Base-by-base conservation (phyloP, 1,140 invertebrate genomes). In the Rhagoletis zephyria region DNA sequence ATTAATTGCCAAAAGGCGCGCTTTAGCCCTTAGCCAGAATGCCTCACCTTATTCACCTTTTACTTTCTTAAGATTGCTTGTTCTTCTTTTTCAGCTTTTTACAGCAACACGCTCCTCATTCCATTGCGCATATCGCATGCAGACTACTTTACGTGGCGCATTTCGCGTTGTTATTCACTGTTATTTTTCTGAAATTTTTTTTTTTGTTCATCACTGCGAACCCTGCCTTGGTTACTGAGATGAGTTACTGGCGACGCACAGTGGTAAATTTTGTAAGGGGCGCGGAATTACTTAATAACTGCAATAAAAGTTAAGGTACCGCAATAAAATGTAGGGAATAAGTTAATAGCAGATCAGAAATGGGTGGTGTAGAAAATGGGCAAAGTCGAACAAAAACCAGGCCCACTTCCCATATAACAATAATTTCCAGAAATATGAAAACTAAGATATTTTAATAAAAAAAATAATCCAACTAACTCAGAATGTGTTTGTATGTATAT, bases 1-100 rank as follows among this genome's bases (percentile, higher is more conserved):
- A 89, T 91, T 91, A 91, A 91, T 91, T 91, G 89, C 91, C 88
- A 90, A 91, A 90, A 90, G 89, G 88, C 90, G 81, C 61, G 61
- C 59, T 63, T 87, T 56, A 59, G n/a, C 16, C 59, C 42, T 87
- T n/a, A 59, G 5, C 16, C 48, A 56, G 51, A 56, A 56, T 3
- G 7, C 7, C 48, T 56, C 74, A 81, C 74, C 74, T 81, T 81
- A 16, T 81, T 88, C 88, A 85, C 87, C 2, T 87, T 87, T 70
- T 59, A 2, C 16, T 3, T 70, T 5, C 30, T 70, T 64, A 40
- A 6, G 1, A 77, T 6, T 42, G 42, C 7, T 56, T 16, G 6
- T 19, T 6, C 70, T 1, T 74, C 10, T 45, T n/a, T 14, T 63
- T 5, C 63, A 16, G 63, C 10, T 16, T 77, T 56, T 42, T 56